Evolutionary conservation across 1,140 invertebrate genomes (phyloP), one percentile per base, ranked within the genome.

Genomic region (Aethina tumida): DNA sequence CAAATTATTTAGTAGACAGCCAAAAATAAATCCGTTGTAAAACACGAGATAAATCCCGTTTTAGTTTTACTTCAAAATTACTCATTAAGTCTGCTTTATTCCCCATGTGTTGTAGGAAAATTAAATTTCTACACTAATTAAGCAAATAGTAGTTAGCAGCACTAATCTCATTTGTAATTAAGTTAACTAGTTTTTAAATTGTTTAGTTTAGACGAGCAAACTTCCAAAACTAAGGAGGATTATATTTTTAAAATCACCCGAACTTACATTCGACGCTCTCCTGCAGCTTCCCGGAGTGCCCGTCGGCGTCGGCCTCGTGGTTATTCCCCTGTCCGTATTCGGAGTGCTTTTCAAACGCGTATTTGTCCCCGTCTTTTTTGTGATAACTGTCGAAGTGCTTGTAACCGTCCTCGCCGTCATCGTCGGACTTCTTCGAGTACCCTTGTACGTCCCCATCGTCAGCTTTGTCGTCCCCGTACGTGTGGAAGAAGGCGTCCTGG

Each of bases 301-400:
- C 41, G 18, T 47, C 39, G 18, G 38, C 33, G 13, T 58, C 60
- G 18, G 32, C 47, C 17, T 58, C 47, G 9, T 50, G 56, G 14
- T 52, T 52, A 26, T 68, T 52, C 13, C 67, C 61, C 8, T 67
- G 62, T 7, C 78, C 77, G 50, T 62, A 80, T 20, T 71, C 69
- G 13, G 71, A 69, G 52, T 79, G 69, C 47, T 74, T 71, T 57
- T 80, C 74, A 44, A 75, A 77, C 28, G 74, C 77, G 53, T 78
- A 80, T 52, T 74, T 69, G 56, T 82, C 77, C 2, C 76, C 75
- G 12, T 72, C 71, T 53, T 74, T 77, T 58, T 80, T 79, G 60
- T 81, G 77, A 60, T 70, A 81, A 24, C 74, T 76, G 53, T 80
- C 78, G 45, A 74, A 74, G 43, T 71, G 72, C 54, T 80, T 77